A percentile compares a stretch with the other conserved stretches of the same genome.
phyloP scores from a whole-genome alignment of 2,888 invertebrate species.

The Polyploca ridens region DNA sequence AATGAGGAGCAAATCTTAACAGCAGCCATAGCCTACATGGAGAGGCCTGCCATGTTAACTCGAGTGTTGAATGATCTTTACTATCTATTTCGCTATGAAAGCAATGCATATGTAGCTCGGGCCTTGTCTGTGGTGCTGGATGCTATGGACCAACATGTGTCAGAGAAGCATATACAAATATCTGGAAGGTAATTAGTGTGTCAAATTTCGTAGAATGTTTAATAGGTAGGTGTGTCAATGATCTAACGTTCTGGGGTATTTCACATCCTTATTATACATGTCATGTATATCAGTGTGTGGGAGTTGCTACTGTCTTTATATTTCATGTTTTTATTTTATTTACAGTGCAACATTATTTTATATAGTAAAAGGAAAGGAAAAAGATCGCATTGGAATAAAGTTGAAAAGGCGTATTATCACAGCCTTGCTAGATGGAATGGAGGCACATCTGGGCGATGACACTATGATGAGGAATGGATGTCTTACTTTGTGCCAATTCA shows the following conservation, averaged over 20 bases:
- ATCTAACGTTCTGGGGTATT: no score
- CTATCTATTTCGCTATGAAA: constrained; percentile 93
- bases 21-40: constrained; percentile 92
- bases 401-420: constrained; percentile 92
- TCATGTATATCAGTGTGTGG: no score
- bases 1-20: constrained; percentile 95
- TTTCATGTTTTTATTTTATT: constrained; percentile 18
- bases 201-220: no score
- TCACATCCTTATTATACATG: no score
- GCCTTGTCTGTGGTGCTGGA: constrained; percentile 92
- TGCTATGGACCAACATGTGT: constrained; percentile 95
- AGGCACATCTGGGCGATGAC: constrained; percentile 91
- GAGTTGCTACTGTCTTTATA: no score
- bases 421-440: constrained; percentile 95
- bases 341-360: constrained; percentile 96
- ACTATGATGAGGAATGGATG: constrained; percentile 99
- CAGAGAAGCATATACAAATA: constrained; percentile 96
- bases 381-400: constrained; percentile 88
- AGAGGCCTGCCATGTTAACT: constrained; percentile 91
- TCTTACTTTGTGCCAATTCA: constrained; percentile 96
- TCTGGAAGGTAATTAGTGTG: constrained; percentile 88
- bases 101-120: constrained; percentile 89
- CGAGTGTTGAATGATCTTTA: constrained; percentile 96
- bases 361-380: constrained; percentile 95
- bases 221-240: no score